A percentile compares a stretch with the other conserved stretches of the same genome.
These are phyloP conservation scores for Aleadryas rufinucha DNA, from an alignment of 2,113 vertebrate species.

Conservation along the genomic window DNA sequence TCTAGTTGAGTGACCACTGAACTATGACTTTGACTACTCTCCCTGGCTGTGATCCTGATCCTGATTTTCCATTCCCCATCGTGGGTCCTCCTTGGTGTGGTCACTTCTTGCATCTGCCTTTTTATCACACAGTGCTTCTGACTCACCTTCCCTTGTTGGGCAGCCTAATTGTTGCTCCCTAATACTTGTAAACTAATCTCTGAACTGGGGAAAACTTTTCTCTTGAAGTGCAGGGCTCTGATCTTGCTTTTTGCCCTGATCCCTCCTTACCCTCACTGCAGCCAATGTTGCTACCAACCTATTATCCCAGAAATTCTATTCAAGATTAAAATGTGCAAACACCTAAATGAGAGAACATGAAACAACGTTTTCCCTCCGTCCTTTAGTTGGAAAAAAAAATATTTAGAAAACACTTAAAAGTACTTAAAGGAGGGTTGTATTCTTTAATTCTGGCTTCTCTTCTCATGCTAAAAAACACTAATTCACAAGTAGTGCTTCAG, in stretches of 20 bases:
- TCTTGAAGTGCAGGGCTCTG: not conserved
- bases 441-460: not conserved
- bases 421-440: not conserved
- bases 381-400: not conserved
- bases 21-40: not conserved
- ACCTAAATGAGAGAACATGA: not conserved
- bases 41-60: not conserved
- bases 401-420: not conserved
- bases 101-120: not conserved
- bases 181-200: not conserved
- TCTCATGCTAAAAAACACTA: not conserved
- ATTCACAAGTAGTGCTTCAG: not conserved
- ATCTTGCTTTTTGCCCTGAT: not conserved
- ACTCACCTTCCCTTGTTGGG: not conserved
- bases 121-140: not conserved
- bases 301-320: not conserved
- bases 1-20: not conserved
- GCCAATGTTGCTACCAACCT: not conserved
- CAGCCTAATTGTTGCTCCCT: not conserved
- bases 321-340: not conserved
- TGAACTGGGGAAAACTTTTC: not conserved
- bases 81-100: not conserved
- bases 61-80: not conserved
- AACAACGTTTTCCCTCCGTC: not conserved
- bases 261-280: not conserved